Conservation (phyloP, 2,797 vertebrate genomes). For the Chromobotia macracanthus region DNA sequence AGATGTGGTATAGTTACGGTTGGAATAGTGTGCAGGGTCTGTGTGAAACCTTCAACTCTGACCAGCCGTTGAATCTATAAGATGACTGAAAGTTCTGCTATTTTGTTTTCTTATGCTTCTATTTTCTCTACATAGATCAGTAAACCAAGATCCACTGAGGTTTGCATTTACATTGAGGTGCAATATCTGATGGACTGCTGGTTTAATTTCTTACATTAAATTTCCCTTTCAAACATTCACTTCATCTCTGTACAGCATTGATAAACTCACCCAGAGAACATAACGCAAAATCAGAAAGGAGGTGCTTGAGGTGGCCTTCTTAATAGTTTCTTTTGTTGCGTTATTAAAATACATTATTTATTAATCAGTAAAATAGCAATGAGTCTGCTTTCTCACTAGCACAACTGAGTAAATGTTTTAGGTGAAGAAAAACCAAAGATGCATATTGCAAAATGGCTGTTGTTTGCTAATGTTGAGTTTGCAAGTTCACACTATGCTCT, state of each 20-base stretch:
- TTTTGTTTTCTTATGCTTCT: constrained; percentile 62
- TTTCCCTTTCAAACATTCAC: constrained; percentile 8
- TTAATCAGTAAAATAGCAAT: constrained; percentile 37
- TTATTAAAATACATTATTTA: constrained; percentile 17
- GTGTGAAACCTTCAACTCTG: constrained; percentile 55
- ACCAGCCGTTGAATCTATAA: neutral
- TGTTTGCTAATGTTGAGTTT: too few relatives aligned
- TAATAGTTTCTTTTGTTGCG: neutral
- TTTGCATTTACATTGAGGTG: constrained; percentile 36
- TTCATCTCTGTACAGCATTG: too few relatives aligned
- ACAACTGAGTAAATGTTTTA: constrained; percentile 37
- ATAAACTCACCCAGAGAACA: too few relatives aligned
- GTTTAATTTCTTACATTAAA: neutral
- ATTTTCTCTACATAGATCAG: constrained; percentile 63
- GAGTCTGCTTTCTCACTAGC: constrained; percentile 36
- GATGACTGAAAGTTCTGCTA: constrained; percentile 30
- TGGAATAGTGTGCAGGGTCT: constrained; percentile 61
- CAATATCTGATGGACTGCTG: neutral
- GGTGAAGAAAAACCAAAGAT: constrained; percentile 62
- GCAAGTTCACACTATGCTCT: too few relatives aligned
- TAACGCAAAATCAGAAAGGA: neutral
- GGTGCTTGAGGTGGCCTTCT: constrained; percentile 1
- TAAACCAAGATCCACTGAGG: constrained; percentile 53
- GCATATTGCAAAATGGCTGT: constrained; percentile 42
- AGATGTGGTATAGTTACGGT: constrained; percentile 58